A percentile compares a stretch with the other conserved stretches of the same genome.
These are phyloP conservation scores for Sepiola atlantica DNA, from an alignment of 2,888 invertebrate genomes.

Conservation along the genomic window DNA sequence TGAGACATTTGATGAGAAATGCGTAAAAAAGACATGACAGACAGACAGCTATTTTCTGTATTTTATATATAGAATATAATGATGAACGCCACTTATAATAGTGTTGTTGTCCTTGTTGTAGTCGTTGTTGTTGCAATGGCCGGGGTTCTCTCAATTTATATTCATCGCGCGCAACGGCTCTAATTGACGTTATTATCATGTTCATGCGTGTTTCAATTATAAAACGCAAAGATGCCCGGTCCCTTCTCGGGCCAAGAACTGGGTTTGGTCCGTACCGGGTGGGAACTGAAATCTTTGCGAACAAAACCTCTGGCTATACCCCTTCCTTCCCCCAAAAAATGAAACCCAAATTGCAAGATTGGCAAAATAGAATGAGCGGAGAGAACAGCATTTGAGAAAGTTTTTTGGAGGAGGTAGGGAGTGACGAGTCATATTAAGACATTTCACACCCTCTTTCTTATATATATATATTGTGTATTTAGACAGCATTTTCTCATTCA, in stretches of 20 bases:
- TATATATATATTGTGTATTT: too few species aligned
- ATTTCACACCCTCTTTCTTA: too few species aligned
- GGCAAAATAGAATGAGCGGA: too few species aligned
- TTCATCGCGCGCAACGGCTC: background rate
- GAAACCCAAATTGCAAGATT: too few species aligned
- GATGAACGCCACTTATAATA: background rate
- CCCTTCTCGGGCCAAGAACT: background rate
- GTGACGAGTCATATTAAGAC: too few species aligned
- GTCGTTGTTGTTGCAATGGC: background rate
- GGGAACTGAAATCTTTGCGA: background rate
- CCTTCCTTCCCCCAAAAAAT: background rate
- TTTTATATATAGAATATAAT: background rate
- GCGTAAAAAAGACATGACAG: too few species aligned
- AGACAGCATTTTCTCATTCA: too few species aligned
- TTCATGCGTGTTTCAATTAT: slow-evolving; percentile 32
- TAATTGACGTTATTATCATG: slow-evolving; percentile 21
- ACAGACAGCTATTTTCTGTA: too few species aligned
- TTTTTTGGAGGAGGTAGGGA: too few species aligned
- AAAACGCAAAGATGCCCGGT: slow-evolving; percentile 32
- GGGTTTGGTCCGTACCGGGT: background rate
- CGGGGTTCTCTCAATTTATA: background rate
- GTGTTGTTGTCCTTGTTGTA: background rate
- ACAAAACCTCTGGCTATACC: background rate
- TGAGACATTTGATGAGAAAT: too few species aligned
- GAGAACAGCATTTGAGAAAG: too few species aligned